phyloP scores from a whole-genome alignment of 2,888 invertebrate species.

The Athalia cordata region DNA sequence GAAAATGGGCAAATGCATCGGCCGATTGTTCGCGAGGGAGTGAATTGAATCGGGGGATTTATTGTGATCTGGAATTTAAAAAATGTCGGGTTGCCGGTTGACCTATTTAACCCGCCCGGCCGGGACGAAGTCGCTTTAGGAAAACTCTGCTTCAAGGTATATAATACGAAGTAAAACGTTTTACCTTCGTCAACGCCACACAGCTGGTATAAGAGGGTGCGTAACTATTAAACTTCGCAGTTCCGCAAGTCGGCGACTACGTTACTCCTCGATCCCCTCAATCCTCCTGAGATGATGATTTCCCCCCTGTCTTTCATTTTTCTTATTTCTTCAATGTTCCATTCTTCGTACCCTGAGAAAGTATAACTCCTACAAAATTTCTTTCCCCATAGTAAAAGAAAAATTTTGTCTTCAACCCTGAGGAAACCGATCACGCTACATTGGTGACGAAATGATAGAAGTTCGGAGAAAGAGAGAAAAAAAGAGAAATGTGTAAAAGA shows the following conservation, averaged over 20 bases:
- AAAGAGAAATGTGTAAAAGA: background rate
- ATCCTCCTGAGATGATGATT: slow-evolving; percentile 1
- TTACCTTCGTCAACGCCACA: slow-evolving; percentile 42
- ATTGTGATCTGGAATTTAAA: background rate
- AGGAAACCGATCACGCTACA: slow-evolving; percentile 11
- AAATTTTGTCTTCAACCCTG: slow-evolving; percentile 11
- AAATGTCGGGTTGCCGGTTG: slow-evolving; percentile 1
- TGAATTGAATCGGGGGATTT: background rate
- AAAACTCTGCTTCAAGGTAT: slow-evolving; percentile 23
- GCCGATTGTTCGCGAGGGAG: too few relatives aligned
- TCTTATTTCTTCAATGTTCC: background rate
- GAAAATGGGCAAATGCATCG: too few relatives aligned
- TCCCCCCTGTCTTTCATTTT: background rate
- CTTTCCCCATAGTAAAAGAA: background rate
- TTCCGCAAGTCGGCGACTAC: background rate
- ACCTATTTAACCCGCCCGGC: slow-evolving; percentile 4
- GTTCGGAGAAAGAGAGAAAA: background rate
- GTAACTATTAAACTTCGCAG: slow-evolving; percentile 33
- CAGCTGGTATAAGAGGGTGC: slow-evolving; percentile 22
- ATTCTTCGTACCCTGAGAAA: background rate
- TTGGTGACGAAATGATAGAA: background rate
- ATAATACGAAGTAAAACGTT: slow-evolving; percentile 30
- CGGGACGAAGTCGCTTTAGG: background rate
- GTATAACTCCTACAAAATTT: slow-evolving; percentile 24
- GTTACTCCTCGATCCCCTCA: background rate